Percentiles rank a stretch among this genome's conserved stretches.
These are phyloP conservation scores for Leptothorax acervorum DNA, from an alignment of 2,888 invertebrate species.

Conservation along the genomic window DNA sequence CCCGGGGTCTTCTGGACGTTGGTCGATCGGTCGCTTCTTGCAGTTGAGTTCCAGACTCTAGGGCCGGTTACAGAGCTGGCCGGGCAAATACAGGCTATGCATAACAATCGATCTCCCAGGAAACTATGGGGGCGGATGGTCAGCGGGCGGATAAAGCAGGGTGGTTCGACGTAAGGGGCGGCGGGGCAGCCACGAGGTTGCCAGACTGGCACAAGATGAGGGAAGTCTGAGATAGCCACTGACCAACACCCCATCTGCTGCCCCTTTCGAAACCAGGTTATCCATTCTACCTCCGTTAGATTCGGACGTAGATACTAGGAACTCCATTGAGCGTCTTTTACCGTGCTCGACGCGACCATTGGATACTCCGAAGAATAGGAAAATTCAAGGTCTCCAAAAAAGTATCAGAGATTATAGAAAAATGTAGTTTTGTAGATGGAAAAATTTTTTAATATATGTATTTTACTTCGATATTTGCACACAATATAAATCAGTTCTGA, in stretches of 20 bases:
- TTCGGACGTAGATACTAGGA: conserved; percentile 66
- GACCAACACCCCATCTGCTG: conserved; percentile 83
- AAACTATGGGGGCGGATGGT: conserved; percentile 85
- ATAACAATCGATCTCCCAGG: conserved; percentile 86
- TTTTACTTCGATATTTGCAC: not conserved
- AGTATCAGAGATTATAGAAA: not conserved
- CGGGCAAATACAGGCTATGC: conserved; percentile 86
- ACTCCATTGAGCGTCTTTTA: conserved; percentile 70
- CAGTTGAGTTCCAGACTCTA: conserved; percentile 74
- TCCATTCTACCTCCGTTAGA: conserved; percentile 74
- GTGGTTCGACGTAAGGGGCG: conserved; percentile 71
- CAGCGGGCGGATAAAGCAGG: conserved; percentile 82
- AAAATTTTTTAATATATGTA: not conserved
- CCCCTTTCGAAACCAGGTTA: conserved; percentile 77
- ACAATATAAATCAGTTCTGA: not conserved
- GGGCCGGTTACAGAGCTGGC: conserved; percentile 78
- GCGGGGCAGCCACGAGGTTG: conserved; percentile 67
- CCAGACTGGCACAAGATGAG: conserved; percentile 79
- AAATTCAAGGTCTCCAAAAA: conserved; percentile 44
- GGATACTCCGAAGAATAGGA: conserved; percentile 61
- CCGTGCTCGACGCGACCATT: conserved; percentile 64
- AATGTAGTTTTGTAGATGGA: not conserved
- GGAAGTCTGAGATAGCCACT: conserved; percentile 83
- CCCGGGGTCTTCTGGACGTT: conserved; percentile 76
- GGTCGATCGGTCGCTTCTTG: conserved; percentile 74